Evolutionary conservation across 2,797 vertebrate species (phyloP).

Genomic region (Eupleurogrammus muticus): DNA sequence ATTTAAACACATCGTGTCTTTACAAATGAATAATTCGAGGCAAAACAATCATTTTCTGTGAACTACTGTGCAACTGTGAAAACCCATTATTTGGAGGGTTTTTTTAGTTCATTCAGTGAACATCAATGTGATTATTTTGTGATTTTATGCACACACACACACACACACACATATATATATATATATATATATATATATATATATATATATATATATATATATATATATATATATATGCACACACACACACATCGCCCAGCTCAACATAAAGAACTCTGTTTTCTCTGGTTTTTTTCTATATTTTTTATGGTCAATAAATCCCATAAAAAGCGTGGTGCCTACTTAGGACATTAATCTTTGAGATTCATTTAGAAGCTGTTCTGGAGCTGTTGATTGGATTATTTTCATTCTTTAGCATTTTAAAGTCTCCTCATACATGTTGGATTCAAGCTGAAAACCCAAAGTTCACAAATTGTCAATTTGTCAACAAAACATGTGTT

Average conservation of each 20-base stretch:
- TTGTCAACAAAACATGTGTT: too few species aligned
- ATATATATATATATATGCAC: too few species aligned
- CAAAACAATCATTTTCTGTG: neutral
- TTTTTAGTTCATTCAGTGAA: neutral
- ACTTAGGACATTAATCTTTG: neutral
- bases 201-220: too few species aligned
- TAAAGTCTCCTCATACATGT: neutral
- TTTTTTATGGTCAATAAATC: constrained; percentile 48
- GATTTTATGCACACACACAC: constrained; percentile 6
- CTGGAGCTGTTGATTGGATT: neutral
- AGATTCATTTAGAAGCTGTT: neutral
- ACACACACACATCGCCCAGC: constrained; percentile 11
- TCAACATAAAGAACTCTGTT: constrained; percentile 20
- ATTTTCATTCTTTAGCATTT: too few species aligned
- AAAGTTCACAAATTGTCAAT: too few species aligned
- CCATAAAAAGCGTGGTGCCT: constrained; percentile 22
- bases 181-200: constrained; percentile 10
- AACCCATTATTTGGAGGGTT: too few species aligned
- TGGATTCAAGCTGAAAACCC: too few species aligned
- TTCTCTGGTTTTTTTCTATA: constrained; percentile 12
- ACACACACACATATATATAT: constrained; percentile 18
- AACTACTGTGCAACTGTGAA: neutral
- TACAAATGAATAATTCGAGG: neutral
- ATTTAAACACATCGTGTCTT: neutral
- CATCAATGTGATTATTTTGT: neutral